A percentile compares a stretch with the other conserved stretches of the same genome.
These are phyloP conservation scores for Limenitis camilla DNA, from an alignment of 2,888 invertebrate species.

Conservation along the genomic window DNA sequence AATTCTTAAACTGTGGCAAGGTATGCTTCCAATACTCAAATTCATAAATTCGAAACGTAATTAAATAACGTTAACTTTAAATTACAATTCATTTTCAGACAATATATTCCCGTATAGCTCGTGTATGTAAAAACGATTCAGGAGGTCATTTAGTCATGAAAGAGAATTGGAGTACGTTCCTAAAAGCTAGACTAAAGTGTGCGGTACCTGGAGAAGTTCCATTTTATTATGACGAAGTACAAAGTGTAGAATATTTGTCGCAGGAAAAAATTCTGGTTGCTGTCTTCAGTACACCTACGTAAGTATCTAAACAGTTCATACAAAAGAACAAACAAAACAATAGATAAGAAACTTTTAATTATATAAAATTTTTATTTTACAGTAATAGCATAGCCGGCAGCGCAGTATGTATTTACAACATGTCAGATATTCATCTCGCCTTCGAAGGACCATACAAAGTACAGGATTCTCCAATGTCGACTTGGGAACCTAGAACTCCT, in stretches of 20 bases:
- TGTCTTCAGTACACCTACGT: slow-evolving; percentile 88
- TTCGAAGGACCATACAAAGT: slow-evolving; percentile 92
- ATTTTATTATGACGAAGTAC: slow-evolving; percentile 92
- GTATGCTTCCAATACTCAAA: slow-evolving; percentile 54
- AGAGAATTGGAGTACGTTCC: slow-evolving; percentile 93
- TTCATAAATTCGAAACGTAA: not conserved
- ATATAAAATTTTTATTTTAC: slow-evolving; percentile 27
- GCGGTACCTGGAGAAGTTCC: slow-evolving; percentile 89
- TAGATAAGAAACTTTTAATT: not conserved
- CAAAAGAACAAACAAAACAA: not conserved
- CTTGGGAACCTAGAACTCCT: slow-evolving; percentile 79
- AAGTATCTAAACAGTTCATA: slow-evolving; percentile 30
- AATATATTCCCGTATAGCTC: slow-evolving; percentile 91
- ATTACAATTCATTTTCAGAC: slow-evolving; percentile 69
- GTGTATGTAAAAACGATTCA: slow-evolving; percentile 92
- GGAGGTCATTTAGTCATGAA: slow-evolving; percentile 85
- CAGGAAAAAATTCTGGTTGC: slow-evolving; percentile 87
- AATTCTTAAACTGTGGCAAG: slow-evolving; percentile 95
- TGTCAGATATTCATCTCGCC: slow-evolving; percentile 84
- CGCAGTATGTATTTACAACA: slow-evolving; percentile 92
- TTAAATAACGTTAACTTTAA: not conserved
- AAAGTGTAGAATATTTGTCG: slow-evolving; percentile 84
- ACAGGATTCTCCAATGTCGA: slow-evolving; percentile 82
- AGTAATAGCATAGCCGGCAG: slow-evolving; percentile 92
- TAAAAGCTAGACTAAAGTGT: slow-evolving; percentile 89